Evolutionary conservation across 2,113 vertebrate species (phyloP), one percentile per base, ranked within the genome.

Genomic region (Pleuronectes platessa): DNA sequence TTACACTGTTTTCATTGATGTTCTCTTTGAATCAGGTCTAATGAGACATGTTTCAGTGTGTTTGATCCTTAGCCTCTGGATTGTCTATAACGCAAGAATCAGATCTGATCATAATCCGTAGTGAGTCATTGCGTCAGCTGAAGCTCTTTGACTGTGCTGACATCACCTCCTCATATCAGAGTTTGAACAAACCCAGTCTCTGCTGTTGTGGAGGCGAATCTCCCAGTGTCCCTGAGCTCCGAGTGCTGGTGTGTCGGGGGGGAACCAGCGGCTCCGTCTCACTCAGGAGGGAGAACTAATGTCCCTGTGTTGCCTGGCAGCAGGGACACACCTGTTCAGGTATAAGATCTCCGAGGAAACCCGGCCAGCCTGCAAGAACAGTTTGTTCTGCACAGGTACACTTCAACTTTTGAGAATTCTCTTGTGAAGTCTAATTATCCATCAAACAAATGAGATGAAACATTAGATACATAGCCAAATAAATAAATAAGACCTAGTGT

Each of bases 241-340:
- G 59, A 56, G 65, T 8, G 42, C 26, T 2, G 3, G 54, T 40
- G 31, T 13, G 4, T 87, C 78, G 35, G 18, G 21, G 58, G 85
- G 79, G 85, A 82, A 74, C 14, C 17, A 11, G 72, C 70, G 66
- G 23, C 55, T 81, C 15, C 24, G 23, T 71, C 56, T 55, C 61
- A 47, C 59, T 66, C 17, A 61, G 65, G 65, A 59, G 31, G 72
- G 72, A 62, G 26, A 45, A n/a, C 10, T 10, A 24, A 40, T 51
- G 53, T 35, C 58, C 63, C 27, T 56, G 68, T 63, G 90, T 92
- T 83, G 55, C 78, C 73, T 75, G 61, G 88, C 85, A 87, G 82
- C 90, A 14, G 58, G 47, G 40, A 75, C 78, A 76, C 62, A 54
- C 68, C 61, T 47, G 53, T 9, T 60, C n/a, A 61, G 64, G 51